A percentile compares a stretch with the other conserved stretches of the same genome.
These are phyloP conservation scores for Latrodectus geometricus DNA, from an alignment of 1,140 invertebrate genomes.

Conservation along the genomic window DNA sequence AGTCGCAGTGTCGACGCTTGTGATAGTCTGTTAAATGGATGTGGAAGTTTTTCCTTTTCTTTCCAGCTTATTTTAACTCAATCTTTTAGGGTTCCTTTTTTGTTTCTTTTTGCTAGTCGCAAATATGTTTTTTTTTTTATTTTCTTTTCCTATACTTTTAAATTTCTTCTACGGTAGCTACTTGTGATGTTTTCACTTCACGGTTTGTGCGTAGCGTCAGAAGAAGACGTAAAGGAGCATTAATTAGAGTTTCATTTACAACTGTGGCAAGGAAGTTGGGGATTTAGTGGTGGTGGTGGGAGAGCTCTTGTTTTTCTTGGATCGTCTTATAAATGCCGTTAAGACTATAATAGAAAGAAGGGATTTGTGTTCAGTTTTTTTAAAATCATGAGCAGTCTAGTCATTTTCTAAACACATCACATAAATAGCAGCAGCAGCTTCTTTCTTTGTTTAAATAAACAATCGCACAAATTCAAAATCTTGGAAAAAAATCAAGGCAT, in stretches of 20 bases:
- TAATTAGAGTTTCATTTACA: conserved; percentile 55
- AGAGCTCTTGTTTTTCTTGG: background rate
- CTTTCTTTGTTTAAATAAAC: no score
- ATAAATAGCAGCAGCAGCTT: no score
- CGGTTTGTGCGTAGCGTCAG: conserved; percentile 35
- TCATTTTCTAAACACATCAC: no score
- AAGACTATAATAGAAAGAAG: no score
- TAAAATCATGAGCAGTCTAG: no score
- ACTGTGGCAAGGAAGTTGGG: conserved; percentile 18
- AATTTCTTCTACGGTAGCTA: conserved; percentile 54
- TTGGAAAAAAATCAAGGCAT: no score
- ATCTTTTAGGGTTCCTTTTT: background rate
- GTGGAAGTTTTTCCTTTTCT: background rate
- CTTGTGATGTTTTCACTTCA: conserved; percentile 47
- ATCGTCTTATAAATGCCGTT: background rate
- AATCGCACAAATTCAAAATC: no score
- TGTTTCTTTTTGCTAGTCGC: conserved; percentile 12
- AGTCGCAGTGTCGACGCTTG: background rate
- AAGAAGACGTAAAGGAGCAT: conserved; percentile 10
- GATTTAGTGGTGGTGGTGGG: conserved; percentile 6
- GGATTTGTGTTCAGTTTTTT: no score
- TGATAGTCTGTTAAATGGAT: conserved; percentile 1
- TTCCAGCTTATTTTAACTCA: background rate
- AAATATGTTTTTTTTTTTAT: conserved; percentile 32
- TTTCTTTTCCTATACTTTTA: conserved; percentile 10